Evolutionary conservation across 2,797 vertebrate genomes (phyloP).

Genomic region (Podargus strigoides): DNA sequence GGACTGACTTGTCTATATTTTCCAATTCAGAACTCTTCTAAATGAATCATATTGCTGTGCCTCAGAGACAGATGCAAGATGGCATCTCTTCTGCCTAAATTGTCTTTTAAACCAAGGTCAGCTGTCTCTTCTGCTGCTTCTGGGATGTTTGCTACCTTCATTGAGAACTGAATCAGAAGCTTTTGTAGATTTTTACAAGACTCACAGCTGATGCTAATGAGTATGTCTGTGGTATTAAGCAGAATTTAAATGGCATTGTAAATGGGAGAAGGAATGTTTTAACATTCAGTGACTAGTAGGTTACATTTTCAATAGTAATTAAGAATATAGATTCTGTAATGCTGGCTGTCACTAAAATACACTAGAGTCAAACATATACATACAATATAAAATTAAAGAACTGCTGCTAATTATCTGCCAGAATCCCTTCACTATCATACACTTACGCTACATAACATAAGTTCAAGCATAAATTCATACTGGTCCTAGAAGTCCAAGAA

Average conservation of each 20-base stretch:
- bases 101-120: not conserved
- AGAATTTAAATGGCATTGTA: not conserved
- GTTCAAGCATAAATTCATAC: not conserved
- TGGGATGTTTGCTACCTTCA: not conserved
- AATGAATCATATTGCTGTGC: not conserved
- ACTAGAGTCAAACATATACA: not conserved
- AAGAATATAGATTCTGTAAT: not conserved
- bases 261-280: not conserved
- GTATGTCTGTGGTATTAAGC: not conserved
- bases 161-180: rapidly evolving
- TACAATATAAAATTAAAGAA: not conserved
- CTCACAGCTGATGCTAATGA: not conserved
- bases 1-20: not conserved
- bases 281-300: not conserved
- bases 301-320: not conserved
- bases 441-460: not conserved
- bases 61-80: not conserved
- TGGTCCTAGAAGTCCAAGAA: not conserved
- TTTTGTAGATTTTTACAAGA: not conserved
- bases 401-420: not conserved
- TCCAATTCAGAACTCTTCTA: not conserved
- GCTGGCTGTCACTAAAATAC: not conserved
- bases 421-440: not conserved
- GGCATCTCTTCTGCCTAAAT: not conserved
- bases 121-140: not conserved